Conservation (phyloP, 2,888 invertebrate species). For the Microplitis manilae region DNA sequence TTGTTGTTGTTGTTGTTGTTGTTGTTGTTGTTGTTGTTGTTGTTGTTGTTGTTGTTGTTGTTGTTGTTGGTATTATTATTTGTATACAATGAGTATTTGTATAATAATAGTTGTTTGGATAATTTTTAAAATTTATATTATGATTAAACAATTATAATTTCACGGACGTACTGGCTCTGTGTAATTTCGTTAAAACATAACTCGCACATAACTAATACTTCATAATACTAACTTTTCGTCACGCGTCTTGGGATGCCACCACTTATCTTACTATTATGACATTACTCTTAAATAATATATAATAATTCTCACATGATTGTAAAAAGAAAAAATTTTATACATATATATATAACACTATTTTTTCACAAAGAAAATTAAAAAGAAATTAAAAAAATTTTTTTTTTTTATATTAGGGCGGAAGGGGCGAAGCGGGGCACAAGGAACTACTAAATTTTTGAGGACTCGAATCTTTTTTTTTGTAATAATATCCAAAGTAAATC, state of each 20-base stretch:
- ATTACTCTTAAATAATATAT: slow-evolving; percentile 29
- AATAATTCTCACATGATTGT: slow-evolving; percentile 16
- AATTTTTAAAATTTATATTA: not conserved
- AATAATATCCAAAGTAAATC: no score
- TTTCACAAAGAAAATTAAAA: no score
- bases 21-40: no score
- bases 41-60: no score
- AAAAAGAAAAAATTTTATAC: slow-evolving; percentile 11
- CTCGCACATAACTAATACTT: slow-evolving; percentile 15
- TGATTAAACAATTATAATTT: slow-evolving; percentile 22
- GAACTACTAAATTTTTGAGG: no score
- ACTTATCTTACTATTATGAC: slow-evolving; percentile 29
- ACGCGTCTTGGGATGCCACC: slow-evolving; percentile 30
- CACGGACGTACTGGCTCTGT: slow-evolving; percentile 10
- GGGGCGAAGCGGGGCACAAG: no score
- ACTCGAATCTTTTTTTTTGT: no score
- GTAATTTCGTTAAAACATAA: slow-evolving; percentile 25
- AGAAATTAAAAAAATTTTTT: no score
- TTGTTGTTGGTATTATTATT: not conserved
- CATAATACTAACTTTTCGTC: slow-evolving; percentile 36
- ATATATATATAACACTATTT: no score
- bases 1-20: no score
- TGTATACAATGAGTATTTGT: not conserved
- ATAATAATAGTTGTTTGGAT: not conserved
- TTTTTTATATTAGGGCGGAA: no score